Conservation (phyloP, 2,888 invertebrate species). For the Papilio gigon region DNA sequence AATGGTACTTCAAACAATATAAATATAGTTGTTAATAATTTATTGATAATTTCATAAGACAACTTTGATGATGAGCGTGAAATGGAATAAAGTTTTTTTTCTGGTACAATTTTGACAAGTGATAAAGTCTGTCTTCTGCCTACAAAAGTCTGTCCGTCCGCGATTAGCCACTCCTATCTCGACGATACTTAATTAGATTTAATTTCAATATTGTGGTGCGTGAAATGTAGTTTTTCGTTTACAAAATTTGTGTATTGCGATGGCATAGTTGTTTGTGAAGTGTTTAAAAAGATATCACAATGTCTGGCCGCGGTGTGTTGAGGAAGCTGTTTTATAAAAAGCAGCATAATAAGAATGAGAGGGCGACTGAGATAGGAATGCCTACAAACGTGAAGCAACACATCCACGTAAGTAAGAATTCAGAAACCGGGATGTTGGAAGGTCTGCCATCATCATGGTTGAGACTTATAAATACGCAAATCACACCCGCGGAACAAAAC, state of each 20-base stretch:
- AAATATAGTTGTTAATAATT: not conserved
- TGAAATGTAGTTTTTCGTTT: constrained; percentile 63
- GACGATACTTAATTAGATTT: constrained; percentile 59
- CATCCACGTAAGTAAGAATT: constrained; percentile 93
- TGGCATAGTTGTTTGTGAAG: constrained; percentile 59
- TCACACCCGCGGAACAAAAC: constrained; percentile 92
- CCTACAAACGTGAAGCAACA: constrained; percentile 93
- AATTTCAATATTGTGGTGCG: constrained; percentile 55
- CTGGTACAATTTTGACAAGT: constrained; percentile 58
- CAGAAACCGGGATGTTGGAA: constrained; percentile 90
- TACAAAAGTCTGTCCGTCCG: constrained; percentile 65
- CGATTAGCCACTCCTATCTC: constrained; percentile 76
- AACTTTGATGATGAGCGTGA: constrained; percentile 42
- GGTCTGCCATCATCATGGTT: constrained; percentile 94
- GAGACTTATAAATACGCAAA: constrained; percentile 89
- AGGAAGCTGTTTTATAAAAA: constrained; percentile 79
- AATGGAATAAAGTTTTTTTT: constrained; percentile 48
- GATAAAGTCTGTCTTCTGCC: constrained; percentile 55
- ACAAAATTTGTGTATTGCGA: constrained; percentile 48
- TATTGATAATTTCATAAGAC: not conserved
- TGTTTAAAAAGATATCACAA: constrained; percentile 61
- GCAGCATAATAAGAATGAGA: constrained; percentile 72
- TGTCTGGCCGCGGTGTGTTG: constrained; percentile 78
- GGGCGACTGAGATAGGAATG: constrained; percentile 87
- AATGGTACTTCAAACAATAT: not conserved